Conservation (phyloP, 2,797 vertebrate species). For the Notolepis coatsorum region DNA sequence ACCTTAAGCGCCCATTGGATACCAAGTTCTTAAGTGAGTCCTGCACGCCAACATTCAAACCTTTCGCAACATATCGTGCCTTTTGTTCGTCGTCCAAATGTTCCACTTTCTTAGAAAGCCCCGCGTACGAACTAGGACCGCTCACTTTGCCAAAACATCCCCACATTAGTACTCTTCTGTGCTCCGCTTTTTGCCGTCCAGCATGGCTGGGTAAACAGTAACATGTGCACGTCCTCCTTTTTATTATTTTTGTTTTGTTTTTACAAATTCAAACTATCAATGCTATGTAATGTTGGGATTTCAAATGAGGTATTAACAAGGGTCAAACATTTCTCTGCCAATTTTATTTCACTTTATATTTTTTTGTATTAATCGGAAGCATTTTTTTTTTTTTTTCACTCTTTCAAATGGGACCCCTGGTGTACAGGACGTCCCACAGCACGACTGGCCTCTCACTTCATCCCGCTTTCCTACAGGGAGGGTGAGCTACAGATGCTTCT, state of each 20-base stretch:
- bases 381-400: conserved; percentile 52
- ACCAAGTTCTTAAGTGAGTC: too few species aligned
- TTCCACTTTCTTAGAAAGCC: too few species aligned
- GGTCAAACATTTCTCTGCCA: conserved; percentile 67
- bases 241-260: conserved; percentile 56
- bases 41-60: too few species aligned
- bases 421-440: conserved; percentile 47
- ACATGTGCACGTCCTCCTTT: too few species aligned
- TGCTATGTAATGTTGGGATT: conserved; percentile 67
- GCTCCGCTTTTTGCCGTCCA: too few species aligned
- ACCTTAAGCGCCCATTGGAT: too few species aligned
- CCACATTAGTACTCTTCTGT: too few species aligned
- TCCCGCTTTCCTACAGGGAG: conserved; percentile 39
- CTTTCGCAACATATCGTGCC: too few species aligned
- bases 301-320: conserved; percentile 71
- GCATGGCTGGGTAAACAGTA: too few species aligned
- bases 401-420: conserved; percentile 61
- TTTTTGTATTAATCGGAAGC: conserved; percentile 56
- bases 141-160: too few species aligned
- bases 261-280: conserved; percentile 58
- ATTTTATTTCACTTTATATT: conserved; percentile 49
- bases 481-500: conserved; percentile 66
- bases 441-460: conserved; percentile 69
- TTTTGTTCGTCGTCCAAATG: too few species aligned
- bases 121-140: too few species aligned